Evolutionary conservation across 2,888 invertebrate genomes (phyloP).

Genomic region (Steromphala cineraria): DNA sequence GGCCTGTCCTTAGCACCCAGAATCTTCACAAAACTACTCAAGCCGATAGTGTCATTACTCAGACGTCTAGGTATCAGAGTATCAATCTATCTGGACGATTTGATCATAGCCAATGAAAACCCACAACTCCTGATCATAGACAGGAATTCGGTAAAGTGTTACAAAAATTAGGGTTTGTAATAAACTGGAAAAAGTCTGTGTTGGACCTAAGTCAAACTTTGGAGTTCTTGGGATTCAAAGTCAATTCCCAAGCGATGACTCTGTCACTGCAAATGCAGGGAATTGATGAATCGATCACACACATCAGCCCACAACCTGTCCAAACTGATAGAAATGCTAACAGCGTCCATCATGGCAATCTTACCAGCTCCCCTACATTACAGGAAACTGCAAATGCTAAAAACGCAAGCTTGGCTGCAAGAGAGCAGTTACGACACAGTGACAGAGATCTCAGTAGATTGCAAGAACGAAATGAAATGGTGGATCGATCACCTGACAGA

Average conservation of each 20-base stretch:
- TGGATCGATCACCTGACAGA: constrained; percentile 19
- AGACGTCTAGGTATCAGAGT: no score
- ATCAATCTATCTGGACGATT: constrained; percentile 12
- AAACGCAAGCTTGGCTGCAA: no score
- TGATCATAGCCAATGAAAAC: background rate
- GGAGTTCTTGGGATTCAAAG: background rate
- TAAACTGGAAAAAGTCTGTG: constrained; percentile 22
- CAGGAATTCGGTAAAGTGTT: background rate
- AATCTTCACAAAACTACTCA: no score
- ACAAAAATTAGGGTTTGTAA: constrained; percentile 17
- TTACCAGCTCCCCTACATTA: no score
- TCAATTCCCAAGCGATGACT: background rate
- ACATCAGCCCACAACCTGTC: background rate
- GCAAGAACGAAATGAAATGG: constrained; percentile 24
- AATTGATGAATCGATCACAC: background rate
- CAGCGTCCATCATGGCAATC: constrained; percentile 21
- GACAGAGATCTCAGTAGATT: background rate
- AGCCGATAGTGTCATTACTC: no score
- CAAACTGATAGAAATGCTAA: constrained; percentile 19
- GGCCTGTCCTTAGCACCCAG: no score
- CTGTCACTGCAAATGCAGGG: background rate
- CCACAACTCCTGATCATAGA: background rate
- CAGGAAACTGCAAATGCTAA: constrained; percentile 22
- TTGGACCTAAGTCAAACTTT: background rate
- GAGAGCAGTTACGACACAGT: no score